Percentiles rank a stretch among this genome's conserved stretches.
Conservation (phyloP, 2,113 vertebrate genomes). For the Enhydra lutris region DNA sequence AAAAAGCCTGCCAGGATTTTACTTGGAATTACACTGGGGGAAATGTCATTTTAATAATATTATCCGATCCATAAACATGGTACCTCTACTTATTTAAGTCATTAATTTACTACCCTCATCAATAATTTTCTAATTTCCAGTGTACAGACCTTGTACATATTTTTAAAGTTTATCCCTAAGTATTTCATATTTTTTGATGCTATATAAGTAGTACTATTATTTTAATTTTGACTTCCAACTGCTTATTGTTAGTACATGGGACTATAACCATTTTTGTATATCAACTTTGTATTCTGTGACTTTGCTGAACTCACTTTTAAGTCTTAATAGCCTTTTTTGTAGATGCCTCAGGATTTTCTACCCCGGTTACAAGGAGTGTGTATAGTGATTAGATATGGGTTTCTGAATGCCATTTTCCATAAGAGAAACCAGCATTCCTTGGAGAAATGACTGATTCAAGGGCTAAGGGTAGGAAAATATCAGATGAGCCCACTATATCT, state of each 20-base stretch:
- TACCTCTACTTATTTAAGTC: neutral
- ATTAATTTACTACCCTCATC: neutral
- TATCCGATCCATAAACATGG: neutral
- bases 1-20: neutral
- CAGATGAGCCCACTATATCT: neutral
- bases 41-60: neutral
- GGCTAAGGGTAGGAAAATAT: neutral
- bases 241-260: neutral
- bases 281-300: neutral
- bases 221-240: slow-evolving; percentile 29
- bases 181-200: neutral
- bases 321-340: neutral
- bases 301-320: neutral
- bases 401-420: slow-evolving; percentile 20
- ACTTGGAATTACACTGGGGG: neutral
- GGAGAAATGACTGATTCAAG: neutral
- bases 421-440: neutral
- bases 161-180: neutral
- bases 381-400: neutral
- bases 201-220: neutral
- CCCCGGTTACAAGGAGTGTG: neutral
- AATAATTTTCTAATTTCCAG: neutral
- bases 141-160: neutral
- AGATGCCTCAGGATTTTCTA: neutral
- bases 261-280: neutral